A percentile compares a stretch with the other conserved stretches of the same genome.
phyloP scores from a whole-genome alignment of 2,797 vertebrate species.

The Argentina silus region DNA sequence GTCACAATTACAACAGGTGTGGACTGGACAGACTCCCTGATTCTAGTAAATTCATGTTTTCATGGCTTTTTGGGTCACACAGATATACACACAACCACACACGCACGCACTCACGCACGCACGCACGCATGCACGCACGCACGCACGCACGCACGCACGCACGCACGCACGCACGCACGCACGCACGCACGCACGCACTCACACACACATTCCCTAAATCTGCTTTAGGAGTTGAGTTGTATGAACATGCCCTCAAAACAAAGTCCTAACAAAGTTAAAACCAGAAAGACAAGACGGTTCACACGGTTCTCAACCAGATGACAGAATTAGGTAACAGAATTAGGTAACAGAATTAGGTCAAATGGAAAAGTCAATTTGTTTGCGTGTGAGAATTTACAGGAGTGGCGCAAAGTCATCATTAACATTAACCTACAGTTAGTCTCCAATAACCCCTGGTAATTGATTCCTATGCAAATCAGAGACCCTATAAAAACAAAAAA shows the following conservation, averaged over 20 bases:
- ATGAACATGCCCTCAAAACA: neutral
- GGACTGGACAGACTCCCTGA: too few species aligned
- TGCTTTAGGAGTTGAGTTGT: neutral
- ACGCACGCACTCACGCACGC: neutral
- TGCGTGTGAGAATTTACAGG: neutral
- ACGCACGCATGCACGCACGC: neutral
- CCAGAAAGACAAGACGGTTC: neutral
- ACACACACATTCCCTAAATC: too few species aligned
- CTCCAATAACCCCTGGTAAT: neutral
- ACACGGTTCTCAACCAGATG: too few species aligned
- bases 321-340: neutral
- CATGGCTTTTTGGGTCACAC: too few species aligned
- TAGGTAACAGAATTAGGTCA: neutral
- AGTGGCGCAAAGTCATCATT: neutral
- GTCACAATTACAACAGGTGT: too few species aligned
- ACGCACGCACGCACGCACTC: too few species aligned
- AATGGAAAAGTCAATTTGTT: neutral
- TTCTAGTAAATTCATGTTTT: too few species aligned
- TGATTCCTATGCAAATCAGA: neutral
- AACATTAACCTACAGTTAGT: neutral
- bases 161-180: neutral
- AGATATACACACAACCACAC: neutral
- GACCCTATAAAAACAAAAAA: too few species aligned
- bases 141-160: neutral
- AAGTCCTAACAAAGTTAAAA: too few species aligned